These are phyloP conservation scores for human DNA, from an alignment of 2,113 vertebrate genomes.

Conservation along the genomic window GRCh38 chr12:119080001-119080500, in stretches of 20 bases:
- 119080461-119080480: background rate
- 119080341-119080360: no score
- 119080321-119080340: background rate
- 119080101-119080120: background rate
- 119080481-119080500: background rate
- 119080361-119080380: background rate
- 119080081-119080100: accelerated
- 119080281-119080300: background rate
- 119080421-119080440: background rate
- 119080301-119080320: background rate
- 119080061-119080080: background rate
- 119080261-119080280: background rate
- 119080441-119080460: background rate
- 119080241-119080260: background rate
- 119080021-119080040: slow-evolving; percentile 4
- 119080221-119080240: background rate
- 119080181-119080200: background rate
- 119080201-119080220: background rate
- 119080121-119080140: background rate
- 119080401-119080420: background rate
- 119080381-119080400: background rate
- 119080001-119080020: slow-evolving; percentile 33
- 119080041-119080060: background rate
- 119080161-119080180: background rate
- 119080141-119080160: background rate